These are phyloP conservation scores for Polypterus bichir DNA, from an alignment of 2,113 vertebrate genomes.

Conservation along the genomic window DNA sequence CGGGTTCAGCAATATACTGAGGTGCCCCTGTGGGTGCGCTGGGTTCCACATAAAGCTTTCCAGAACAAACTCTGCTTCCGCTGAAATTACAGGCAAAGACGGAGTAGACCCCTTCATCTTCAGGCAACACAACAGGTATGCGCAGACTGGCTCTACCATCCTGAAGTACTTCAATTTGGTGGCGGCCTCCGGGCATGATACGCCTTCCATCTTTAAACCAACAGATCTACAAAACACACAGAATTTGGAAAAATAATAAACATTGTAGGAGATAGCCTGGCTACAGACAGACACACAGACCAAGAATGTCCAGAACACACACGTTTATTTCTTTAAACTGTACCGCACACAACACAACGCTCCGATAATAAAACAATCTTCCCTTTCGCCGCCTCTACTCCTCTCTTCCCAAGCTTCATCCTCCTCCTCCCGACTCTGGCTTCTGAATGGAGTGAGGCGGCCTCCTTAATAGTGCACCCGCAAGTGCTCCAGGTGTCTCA, in stretches of 20 bases:
- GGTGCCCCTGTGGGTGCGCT: slow-evolving; percentile 60
- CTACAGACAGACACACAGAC: too few species aligned
- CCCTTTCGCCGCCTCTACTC: too few species aligned
- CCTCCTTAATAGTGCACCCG: too few species aligned
- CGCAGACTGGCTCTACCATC: slow-evolving; percentile 83
- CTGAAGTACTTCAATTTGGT: slow-evolving; percentile 77
- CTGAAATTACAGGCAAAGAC: slow-evolving; percentile 81
- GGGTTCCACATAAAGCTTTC: slow-evolving; percentile 84
- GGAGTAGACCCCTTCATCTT: slow-evolving; percentile 94
- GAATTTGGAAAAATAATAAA: background rate
- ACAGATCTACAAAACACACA: slow-evolving; percentile 54
- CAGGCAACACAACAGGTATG: slow-evolving; percentile 72
- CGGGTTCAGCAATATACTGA: slow-evolving; percentile 72
- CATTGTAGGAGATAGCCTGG: too few species aligned
- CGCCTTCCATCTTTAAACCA: slow-evolving; percentile 97
- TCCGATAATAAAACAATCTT: too few species aligned
- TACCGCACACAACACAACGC: too few species aligned
- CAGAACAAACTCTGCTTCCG: slow-evolving; percentile 87
- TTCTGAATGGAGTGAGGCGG: too few species aligned
- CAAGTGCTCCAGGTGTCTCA: too few species aligned
- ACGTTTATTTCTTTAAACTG: too few species aligned
- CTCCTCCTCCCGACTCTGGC: too few species aligned
- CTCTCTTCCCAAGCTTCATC: too few species aligned
- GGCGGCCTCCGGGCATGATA: slow-evolving; percentile 63
- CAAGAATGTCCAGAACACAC: too few species aligned